Conservation (phyloP, 2,888 invertebrate genomes). For the Polyommatus icarus region DNA sequence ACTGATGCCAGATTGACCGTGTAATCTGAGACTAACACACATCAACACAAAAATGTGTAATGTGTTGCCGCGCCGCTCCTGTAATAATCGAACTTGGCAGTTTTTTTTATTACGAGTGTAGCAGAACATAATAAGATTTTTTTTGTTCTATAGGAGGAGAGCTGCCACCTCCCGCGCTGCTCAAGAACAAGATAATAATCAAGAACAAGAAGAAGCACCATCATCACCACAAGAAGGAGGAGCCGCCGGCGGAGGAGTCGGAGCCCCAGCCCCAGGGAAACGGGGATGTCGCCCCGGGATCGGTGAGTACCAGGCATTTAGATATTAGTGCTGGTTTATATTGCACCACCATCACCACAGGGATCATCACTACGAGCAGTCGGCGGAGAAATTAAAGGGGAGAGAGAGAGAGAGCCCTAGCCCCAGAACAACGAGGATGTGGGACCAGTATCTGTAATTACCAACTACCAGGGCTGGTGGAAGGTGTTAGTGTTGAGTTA, state of each 20-base stretch:
- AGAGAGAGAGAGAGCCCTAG: conserved; percentile 46
- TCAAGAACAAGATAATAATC: conserved; percentile 95
- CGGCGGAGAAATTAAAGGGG: conserved; percentile 50
- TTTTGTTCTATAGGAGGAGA: conserved; percentile 81
- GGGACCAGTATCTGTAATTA: conserved; percentile 53
- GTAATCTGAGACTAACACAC: too few relatives aligned
- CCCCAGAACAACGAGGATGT: conserved; percentile 70
- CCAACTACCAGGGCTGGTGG: too few relatives aligned
- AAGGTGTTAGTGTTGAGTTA: too few relatives aligned
- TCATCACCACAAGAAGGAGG: conserved; percentile 84
- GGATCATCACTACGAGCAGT: conserved; percentile 53
- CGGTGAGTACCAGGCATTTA: conserved; percentile 45
- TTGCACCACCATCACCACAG: conserved; percentile 85
- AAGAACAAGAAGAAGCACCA: conserved; percentile 98
- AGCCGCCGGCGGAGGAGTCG: conserved; percentile 63
- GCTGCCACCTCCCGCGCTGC: conserved; percentile 90
- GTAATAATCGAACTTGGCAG: too few relatives aligned
- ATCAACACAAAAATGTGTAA: too few relatives aligned
- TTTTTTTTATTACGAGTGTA: too few relatives aligned
- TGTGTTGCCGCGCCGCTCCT: too few relatives aligned
- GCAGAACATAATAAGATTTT: too few relatives aligned
- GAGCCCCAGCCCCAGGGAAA: conserved; percentile 54
- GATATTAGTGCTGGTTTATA: too few relatives aligned
- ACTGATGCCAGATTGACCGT: too few relatives aligned
- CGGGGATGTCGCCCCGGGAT: conserved; percentile 68